Base-by-base conservation (phyloP, 1,140 invertebrate genomes). In the Hyles euphorbiae region DNA sequence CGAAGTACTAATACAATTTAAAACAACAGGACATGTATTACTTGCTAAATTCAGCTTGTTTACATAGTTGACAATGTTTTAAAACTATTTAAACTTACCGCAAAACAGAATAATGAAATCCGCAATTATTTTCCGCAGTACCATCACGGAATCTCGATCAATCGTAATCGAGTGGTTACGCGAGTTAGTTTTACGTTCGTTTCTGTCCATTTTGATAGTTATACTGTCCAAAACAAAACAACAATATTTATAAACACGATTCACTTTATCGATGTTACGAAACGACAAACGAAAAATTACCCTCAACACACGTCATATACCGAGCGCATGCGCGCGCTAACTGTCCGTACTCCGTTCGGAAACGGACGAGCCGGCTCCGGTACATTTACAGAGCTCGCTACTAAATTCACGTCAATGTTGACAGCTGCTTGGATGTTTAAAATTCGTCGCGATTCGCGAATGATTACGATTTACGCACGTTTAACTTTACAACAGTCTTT, bases 91-190 rank as follows among this genome's bases (percentile, higher is more conserved):
- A 62, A 68, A 84, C 84, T 85, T 68, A 87, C 84, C 70, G 68
- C 79, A 74, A 81, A 87, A 84, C 48, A 87, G 63, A 60, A 87
- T 78, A 47, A 62, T 56, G 61, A 84, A 79, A 83, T 87, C 84
- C 76, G 84, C 68, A 40, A 77, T 50, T 56, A 87, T 69, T 83
- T 87, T 87, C 79, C 81, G 71, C 71, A 87, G 72, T 63, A 87
- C 66, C 68, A 77, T 74, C 63, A 73, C 76, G 36, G 84, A 82
- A 63, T 87, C 78, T 68, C 83, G 74, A 58, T 86, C 82, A 56
- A 82, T 74, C 22, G 76, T 82, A 49, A 83, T 75, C 32, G 77
- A 76, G 73, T 81, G 72, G 34, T 61, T 77, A 58, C 78, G 77
- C 48, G 76, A 79, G 61, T 78, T 83, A 11, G 68, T 56, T 72